phyloP scores from a whole-genome alignment of 2,113 vertebrate genomes.

The Pycnonotus jocosus region DNA sequence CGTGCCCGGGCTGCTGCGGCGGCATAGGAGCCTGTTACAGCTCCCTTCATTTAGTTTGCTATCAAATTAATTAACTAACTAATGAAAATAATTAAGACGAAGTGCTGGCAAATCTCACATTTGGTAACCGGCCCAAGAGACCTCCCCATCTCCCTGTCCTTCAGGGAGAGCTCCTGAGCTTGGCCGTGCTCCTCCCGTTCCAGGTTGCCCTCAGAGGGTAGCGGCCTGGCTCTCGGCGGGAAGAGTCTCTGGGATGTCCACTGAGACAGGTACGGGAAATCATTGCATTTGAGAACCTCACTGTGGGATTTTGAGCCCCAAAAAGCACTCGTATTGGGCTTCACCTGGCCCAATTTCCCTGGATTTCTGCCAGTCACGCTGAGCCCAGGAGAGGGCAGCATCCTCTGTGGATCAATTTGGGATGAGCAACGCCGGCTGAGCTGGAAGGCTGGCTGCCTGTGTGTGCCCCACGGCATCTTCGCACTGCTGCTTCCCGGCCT shows the following conservation, averaged over 20 bases:
- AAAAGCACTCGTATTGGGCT: neutral
- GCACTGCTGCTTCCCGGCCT: neutral
- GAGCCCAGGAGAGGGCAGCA: slow-evolving; percentile 49
- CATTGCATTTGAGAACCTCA: neutral
- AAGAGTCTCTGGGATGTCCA: neutral
- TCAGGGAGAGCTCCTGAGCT: neutral
- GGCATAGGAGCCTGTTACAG: neutral
- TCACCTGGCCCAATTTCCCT: neutral
- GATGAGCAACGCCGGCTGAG: neutral
- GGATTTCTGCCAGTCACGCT: neutral
- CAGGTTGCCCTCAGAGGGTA: neutral
- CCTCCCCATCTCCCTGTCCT: neutral
- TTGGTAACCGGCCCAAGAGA: neutral
- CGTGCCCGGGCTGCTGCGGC: neutral
- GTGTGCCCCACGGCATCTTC: neutral
- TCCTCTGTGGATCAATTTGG: neutral
- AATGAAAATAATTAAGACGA: neutral
- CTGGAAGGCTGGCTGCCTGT: neutral
- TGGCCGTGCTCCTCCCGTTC: neutral
- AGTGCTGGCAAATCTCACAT: neutral
- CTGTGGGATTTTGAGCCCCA: rapidly evolving
- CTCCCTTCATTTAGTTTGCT: neutral
- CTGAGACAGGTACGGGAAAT: neutral
- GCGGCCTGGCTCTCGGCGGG: neutral
- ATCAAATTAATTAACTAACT: neutral